Base-by-base conservation (phyloP, 2,888 invertebrate genomes). In the Tipula lateralis region DNA sequence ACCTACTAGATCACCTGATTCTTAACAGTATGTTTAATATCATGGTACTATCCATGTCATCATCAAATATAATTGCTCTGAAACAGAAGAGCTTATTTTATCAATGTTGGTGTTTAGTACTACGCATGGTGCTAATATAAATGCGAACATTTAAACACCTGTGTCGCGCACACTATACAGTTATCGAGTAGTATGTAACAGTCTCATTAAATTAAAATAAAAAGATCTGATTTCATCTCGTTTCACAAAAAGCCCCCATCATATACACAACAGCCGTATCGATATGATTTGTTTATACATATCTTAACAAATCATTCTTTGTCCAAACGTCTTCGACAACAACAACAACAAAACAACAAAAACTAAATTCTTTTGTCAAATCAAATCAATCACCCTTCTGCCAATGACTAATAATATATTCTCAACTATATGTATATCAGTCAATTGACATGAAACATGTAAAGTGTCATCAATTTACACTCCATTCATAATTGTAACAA, bases 381-480 rank as follows among this genome's bases (percentile, higher is more conserved):
- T 66, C 66, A 24, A 66, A 66, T 66, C 66, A 66, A 66, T 66
- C 24, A 66, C 66, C 66, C 66, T 66, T 66, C 66, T 19, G n/a
- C 66, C 66, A 24, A 66, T 66, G 66, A 66, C 66, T 66, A 66
- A 66, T 66, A 39, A 39, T n/a, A 39, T 39, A 66, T 66, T 9
- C 24, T 9, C 19, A 66, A 24, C 66, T 12, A 24, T 19, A 50
- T n/a, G n/a, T n/a, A n/a, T n/a, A n/a, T n/a, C n/a, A n/a, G n/a
- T 66, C 66, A 66, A 24, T 66, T 66, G 66, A 66, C 66, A 24
- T 66, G 9, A 9, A 66, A 66, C 66, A 24, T 66, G 19, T 66
- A 66, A 66, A 66, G 66, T 66, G 66, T 66, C 66, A 66, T 66
- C 66, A 66, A 66, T 66, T 66, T 66, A 66, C 66, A 66, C 66